phyloP scores from a whole-genome alignment of 2,888 invertebrate species.

The Drosophila bunnanda region DNA sequence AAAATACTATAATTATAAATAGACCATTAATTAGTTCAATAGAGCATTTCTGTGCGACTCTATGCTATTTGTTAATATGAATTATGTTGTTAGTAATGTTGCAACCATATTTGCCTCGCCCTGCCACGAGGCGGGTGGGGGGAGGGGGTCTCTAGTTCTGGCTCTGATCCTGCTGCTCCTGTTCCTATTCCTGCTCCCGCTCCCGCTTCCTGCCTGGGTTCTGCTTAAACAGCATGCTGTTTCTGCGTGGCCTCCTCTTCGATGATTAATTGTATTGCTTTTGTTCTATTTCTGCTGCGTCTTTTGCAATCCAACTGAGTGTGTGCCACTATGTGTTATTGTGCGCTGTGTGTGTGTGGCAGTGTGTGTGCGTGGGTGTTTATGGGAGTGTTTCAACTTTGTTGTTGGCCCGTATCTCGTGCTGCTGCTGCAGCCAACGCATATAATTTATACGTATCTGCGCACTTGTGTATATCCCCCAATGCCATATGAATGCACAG shows the following conservation, averaged over 20 bases:
- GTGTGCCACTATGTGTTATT: conserved; percentile 23
- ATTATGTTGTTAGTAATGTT: conserved; percentile 41
- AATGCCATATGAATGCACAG: neutral
- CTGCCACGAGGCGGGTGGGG: too few relatives aligned
- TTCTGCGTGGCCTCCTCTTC: conserved; percentile 71
- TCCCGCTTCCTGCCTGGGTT: conserved; percentile 27
- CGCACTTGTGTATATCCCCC: conserved; percentile 28
- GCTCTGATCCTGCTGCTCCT: conserved; percentile 18
- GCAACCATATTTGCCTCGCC: conserved; percentile 57
- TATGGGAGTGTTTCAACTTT: conserved; percentile 21
- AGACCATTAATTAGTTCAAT: neutral
- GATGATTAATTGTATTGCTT: conserved; percentile 78
- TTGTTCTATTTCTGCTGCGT: conserved; percentile 65
- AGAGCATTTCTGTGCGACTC: conserved; percentile 22
- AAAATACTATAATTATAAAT: neutral
- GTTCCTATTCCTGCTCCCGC: conserved; percentile 5
- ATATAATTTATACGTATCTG: conserved; percentile 44
- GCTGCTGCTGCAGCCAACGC: conserved; percentile 16
- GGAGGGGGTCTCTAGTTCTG: conserved; percentile 10
- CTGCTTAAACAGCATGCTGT: conserved; percentile 55
- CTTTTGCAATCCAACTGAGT: conserved; percentile 41
- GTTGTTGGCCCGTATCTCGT: conserved; percentile 37
- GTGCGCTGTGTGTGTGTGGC: conserved; percentile 10
- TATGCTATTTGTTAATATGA: conserved; percentile 13
- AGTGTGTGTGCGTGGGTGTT: conserved; percentile 16